Evolutionary conservation across 23 tunicate species (phyloP), one percentile per base, ranked within the genome.

Genomic region (Styela plicata): DNA sequence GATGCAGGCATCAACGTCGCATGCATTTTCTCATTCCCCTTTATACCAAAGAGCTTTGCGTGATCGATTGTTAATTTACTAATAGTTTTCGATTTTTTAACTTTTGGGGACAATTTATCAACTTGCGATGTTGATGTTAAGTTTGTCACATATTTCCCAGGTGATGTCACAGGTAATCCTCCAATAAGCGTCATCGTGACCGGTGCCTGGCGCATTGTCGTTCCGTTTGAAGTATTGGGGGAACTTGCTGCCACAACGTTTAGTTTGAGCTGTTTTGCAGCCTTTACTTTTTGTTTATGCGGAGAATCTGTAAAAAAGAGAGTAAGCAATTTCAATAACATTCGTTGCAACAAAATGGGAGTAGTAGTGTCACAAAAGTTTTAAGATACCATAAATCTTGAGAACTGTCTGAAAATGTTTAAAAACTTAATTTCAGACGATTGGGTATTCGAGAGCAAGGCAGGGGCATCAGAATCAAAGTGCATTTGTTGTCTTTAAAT

Each of bases 141-240:
- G 77, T 71, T 71, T n/a, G 77, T 33, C 18, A 52, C 27, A 24
- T 76, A 76, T 52, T 76, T 76, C 26, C 81, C 81, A 24, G 63
- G 81, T 24, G 81, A 36, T 10, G 2, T 1, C 0, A 28, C 77
- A 3, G 77, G 24, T 30, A 71, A 28, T 22, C 33, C 33, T 3
- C 77, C 77, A 33, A 71, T 71, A 5, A 71, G 36, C 3, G 77
- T 71, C 33, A 71, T 29, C 3, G 35, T 34, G 7, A 32, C 77
- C 3, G 77, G 24, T 3, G 24, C 34, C 36, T 33, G 35, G 5
- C 35, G 35, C 3, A 34, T 3, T 5, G 57, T 7, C 57, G 13
- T 44, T 44, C 57, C 57, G 77, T 71, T 71, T 22, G 24, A 22
- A 7, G 24, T 22, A 17, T 5, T 71, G 7, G 77, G 36, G 3